Percentiles rank a stretch among this genome's conserved stretches.
phyloP scores from a whole-genome alignment of 2,797 vertebrate species.

The Sebastes reedi region DNA sequence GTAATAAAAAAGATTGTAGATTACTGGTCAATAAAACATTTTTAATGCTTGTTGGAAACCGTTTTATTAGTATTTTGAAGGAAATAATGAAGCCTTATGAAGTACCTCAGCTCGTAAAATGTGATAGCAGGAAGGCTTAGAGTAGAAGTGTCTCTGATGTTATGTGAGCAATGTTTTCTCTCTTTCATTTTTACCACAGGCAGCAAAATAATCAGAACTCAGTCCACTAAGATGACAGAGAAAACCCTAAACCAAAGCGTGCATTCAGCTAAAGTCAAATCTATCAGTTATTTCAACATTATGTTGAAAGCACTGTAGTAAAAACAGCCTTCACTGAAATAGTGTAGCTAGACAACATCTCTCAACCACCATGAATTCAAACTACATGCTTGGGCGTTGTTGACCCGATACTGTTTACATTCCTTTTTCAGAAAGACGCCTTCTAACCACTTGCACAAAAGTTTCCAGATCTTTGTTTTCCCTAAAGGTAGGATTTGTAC shows the following conservation, averaged over 20 bases:
- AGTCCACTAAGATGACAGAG: background rate
- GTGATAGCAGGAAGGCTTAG: constrained; percentile 29
- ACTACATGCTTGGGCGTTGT: background rate
- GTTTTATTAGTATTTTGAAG: constrained; percentile 19
- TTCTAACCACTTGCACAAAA: background rate
- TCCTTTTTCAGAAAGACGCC: constrained; percentile 39
- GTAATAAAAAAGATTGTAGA: background rate
- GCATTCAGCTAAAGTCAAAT: background rate
- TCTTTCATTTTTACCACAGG: background rate
- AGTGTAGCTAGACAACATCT: background rate
- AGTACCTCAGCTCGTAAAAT: constrained; percentile 66
- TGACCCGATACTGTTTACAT: constrained; percentile 52
- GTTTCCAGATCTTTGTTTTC: background rate
- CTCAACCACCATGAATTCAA: background rate
- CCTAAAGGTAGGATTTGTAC: background rate
- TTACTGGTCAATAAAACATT: constrained; percentile 18
- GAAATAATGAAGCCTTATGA: constrained; percentile 40
- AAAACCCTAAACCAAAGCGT: background rate
- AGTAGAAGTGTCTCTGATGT: constrained; percentile 22
- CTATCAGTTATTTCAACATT: background rate
- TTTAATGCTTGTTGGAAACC: constrained; percentile 22
- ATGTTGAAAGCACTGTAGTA: background rate
- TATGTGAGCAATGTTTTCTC: constrained; percentile 18
- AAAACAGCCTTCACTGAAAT: background rate
- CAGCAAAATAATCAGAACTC: background rate